These are phyloP conservation scores for Etheostoma perlongum DNA, from an alignment of 2,797 vertebrate genomes.

Conservation along the genomic window DNA sequence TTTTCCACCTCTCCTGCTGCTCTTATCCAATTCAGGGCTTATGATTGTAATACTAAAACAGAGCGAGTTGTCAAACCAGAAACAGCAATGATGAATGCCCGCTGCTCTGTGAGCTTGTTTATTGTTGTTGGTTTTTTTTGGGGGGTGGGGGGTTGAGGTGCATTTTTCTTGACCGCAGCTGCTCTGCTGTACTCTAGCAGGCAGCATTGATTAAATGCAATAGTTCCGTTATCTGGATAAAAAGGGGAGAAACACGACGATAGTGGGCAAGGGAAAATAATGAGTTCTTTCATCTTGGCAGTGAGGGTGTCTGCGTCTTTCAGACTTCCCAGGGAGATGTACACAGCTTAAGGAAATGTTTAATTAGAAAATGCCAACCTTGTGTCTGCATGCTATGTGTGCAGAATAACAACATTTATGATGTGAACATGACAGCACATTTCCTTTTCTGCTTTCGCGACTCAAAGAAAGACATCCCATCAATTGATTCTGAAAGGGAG, in stretches of 20 bases:
- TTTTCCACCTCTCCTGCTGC: slow-evolving; percentile 73
- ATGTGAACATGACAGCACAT: slow-evolving; percentile 67
- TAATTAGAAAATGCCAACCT: slow-evolving; percentile 85
- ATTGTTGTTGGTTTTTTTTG: slow-evolving; percentile 44
- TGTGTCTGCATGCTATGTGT: slow-evolving; percentile 69
- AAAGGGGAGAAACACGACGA: slow-evolving; percentile 68
- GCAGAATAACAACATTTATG: slow-evolving; percentile 75
- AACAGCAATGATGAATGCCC: slow-evolving; percentile 79
- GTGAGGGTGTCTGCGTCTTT: slow-evolving; percentile 72
- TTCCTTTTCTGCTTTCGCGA: slow-evolving; percentile 54
- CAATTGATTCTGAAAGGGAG: slow-evolving; percentile 75
- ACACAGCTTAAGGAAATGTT: slow-evolving; percentile 85
- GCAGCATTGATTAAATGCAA: slow-evolving; percentile 77
- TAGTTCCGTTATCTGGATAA: slow-evolving; percentile 80
- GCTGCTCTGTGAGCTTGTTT: slow-evolving; percentile 72
- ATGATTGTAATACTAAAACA: slow-evolving; percentile 84
- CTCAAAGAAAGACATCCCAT: slow-evolving; percentile 67
- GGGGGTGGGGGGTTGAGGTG: slow-evolving; percentile 60
- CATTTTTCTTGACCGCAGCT: slow-evolving; percentile 68
- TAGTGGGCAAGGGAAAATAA: slow-evolving; percentile 77
- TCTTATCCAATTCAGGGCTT: slow-evolving; percentile 79
- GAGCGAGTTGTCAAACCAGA: slow-evolving; percentile 77
- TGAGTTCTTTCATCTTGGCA: slow-evolving; percentile 82
- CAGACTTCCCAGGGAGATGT: slow-evolving; percentile 77
- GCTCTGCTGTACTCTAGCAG: slow-evolving; percentile 56